These are phyloP conservation scores for Helarctos malayanus DNA, from an alignment of 2,797 vertebrate species.

Conservation along the genomic window DNA sequence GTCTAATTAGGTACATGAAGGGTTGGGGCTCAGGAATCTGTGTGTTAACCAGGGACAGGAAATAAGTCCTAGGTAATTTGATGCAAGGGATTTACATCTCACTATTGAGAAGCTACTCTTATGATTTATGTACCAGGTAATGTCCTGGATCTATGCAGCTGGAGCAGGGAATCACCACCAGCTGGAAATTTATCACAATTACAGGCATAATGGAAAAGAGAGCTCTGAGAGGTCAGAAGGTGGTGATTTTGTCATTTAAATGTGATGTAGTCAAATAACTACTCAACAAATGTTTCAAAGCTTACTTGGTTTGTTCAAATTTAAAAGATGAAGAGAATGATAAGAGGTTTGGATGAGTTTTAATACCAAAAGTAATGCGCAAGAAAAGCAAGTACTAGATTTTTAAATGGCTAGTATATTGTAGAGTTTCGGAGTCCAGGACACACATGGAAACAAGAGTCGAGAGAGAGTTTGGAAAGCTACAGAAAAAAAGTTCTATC, in stretches of 20 bases:
- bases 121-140: conserved; percentile 18
- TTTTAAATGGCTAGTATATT: neutral
- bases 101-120: conserved; percentile 10
- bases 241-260: conserved; percentile 20
- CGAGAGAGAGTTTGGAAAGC: neutral
- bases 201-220: conserved; percentile 16
- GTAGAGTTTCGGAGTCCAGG: neutral
- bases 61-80: neutral
- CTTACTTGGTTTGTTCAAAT: conserved; percentile 23
- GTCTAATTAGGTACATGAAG: neutral
- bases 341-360: neutral
- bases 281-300: conserved; percentile 50
- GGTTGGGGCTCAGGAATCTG: neutral
- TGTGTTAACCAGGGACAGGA: conserved; percentile 8
- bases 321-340: conserved; percentile 38
- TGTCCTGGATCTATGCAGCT: neutral
- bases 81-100: neutral
- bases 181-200: conserved; percentile 46
- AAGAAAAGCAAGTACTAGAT: neutral
- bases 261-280: neutral
- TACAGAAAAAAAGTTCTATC: neutral
- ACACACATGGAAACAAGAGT: neutral
- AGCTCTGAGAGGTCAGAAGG: neutral
- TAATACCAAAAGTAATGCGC: conserved; percentile 19
- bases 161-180: conserved; percentile 32